Evolutionary conservation across 2,888 invertebrate species (phyloP).

Genomic region (Metopia argyrocephala): DNA sequence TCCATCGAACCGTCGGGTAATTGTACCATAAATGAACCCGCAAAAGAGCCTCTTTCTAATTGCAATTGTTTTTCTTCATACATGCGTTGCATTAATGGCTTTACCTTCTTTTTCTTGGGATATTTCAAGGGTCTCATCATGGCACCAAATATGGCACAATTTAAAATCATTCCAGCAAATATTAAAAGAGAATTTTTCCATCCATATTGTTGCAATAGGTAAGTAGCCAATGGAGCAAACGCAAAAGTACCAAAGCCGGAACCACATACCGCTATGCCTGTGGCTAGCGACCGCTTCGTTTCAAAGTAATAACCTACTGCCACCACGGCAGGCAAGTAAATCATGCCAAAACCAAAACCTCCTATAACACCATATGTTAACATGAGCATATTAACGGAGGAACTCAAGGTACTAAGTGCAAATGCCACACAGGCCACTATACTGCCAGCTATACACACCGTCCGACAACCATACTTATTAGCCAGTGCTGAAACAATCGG

Average conservation of each 20-base stretch:
- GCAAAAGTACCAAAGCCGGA: constrained; percentile 97
- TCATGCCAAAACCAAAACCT: constrained; percentile 95
- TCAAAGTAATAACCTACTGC: constrained; percentile 99
- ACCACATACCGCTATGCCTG: constrained; percentile 96
- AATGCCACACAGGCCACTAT: constrained; percentile 91
- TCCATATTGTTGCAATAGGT: constrained; percentile 86
- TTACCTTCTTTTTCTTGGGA: constrained; percentile 79
- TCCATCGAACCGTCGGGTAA: constrained; percentile 95
- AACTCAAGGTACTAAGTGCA: constrained; percentile 91
- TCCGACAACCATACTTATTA: constrained; percentile 96
- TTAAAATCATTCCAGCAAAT: constrained; percentile 93
- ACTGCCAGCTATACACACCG: constrained; percentile 95
- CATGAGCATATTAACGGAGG: constrained; percentile 93
- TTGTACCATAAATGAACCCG: constrained; percentile 91
- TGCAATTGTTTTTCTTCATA: constrained; percentile 94
- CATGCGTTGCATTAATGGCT: constrained; percentile 93
- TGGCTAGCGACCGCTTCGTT: constrained; percentile 94
- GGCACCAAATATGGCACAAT: constrained; percentile 91
- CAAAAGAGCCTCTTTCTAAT: constrained; percentile 93
- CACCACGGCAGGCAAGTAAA: constrained; percentile 97
- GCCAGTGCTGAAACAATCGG: constrained; percentile 97
- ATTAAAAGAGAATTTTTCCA: constrained; percentile 96
- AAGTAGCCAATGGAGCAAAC: constrained; percentile 93
- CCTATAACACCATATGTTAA: constrained; percentile 94
- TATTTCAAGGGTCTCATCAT: constrained; percentile 79